Base-by-base conservation (phyloP, 2,888 invertebrate species). In the Dendrolimus pini region DNA sequence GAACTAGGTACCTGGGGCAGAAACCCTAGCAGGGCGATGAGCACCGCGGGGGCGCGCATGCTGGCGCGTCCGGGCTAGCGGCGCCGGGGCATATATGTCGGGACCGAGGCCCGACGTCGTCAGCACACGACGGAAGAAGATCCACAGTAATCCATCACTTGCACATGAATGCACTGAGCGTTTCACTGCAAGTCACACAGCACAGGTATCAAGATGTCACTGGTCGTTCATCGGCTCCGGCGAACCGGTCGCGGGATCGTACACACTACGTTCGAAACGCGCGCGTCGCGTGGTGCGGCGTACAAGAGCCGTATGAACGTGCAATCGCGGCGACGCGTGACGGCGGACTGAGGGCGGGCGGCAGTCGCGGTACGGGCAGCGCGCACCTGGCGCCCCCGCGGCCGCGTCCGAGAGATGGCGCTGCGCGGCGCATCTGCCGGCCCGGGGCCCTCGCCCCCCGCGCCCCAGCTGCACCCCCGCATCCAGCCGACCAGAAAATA, bases 11-110 rank as follows among this genome's bases (percentile, higher is more conserved):
- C 90, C 90, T 90, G 90, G 86, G 90, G 90, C 72, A 90, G 89
- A 84, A 90, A 88, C 89, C 89, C 90, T 88, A 89, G 82, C 83
- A 90, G 90, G 90, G 90, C 90, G 79, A 90, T 70, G 78, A 90
- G 84, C 89, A 90, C 83, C 85, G 89, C 85, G 76, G 85, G 84
- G 88, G 85, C 88, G 90, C 90, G 89, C 90, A 90, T 90, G 78
- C 78, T 89, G 89, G 84, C 89, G 89, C 89, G 85, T 75, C 87
- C 88, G 82, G 75, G 77, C 85, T 80, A 83, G 82, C 89, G 87
- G 89, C 88, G 89, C 89, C 89, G 84, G 90, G 80, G 86, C 87
- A 89, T 85, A 81, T 75, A 80, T 75, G 82, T 78, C 77, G 83
- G 85, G 76, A 77, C 77, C 77, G 69, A 74, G 72, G 75, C 82